phyloP scores from a whole-genome alignment of 2,888 invertebrate species.

The Scaptomyza flava region DNA sequence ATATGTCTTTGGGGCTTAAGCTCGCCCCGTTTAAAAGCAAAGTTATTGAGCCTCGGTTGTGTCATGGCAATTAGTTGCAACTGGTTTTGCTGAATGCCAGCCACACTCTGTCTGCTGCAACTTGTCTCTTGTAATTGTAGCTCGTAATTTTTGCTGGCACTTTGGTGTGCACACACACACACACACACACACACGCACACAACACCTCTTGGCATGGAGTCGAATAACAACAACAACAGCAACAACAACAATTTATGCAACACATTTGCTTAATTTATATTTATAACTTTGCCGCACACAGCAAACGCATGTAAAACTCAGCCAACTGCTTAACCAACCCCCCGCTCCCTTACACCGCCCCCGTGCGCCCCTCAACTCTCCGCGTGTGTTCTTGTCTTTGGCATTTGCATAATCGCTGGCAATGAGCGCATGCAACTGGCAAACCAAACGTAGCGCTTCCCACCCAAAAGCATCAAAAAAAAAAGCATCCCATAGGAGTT shows the following conservation, averaged over 20 bases:
- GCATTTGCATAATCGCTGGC: constrained; percentile 73
- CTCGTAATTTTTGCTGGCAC: constrained; percentile 71
- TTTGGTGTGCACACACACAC: constrained; percentile 45
- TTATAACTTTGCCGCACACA: constrained; percentile 68
- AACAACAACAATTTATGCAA: constrained; percentile 73
- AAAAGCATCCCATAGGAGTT: constrained; percentile 2
- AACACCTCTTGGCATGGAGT: constrained; percentile 30
- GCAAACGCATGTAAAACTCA: constrained; percentile 45
- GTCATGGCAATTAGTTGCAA: constrained; percentile 16
- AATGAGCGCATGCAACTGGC: constrained; percentile 55
- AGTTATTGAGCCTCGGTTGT: background rate
- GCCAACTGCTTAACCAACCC: constrained; percentile 17
- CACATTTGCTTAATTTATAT: constrained; percentile 80
- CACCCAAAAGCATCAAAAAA: background rate
- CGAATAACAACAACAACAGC: constrained; percentile 53
- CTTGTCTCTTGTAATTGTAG: constrained; percentile 51
- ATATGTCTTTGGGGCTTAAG: background rate
- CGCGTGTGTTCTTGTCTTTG: constrained; percentile 34
- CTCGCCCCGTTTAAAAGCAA: background rate
- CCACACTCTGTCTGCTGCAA: background rate
- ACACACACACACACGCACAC: constrained; percentile 11
- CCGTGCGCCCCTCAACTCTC: background rate
- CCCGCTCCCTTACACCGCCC: background rate
- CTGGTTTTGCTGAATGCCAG: constrained; percentile 22
- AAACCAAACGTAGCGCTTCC: constrained; percentile 27